Percentiles rank a stretch among this genome's conserved stretches.
These are phyloP conservation scores for Cydia fagiglandana DNA, from an alignment of 1,140 invertebrate species.

Conservation along the genomic window DNA sequence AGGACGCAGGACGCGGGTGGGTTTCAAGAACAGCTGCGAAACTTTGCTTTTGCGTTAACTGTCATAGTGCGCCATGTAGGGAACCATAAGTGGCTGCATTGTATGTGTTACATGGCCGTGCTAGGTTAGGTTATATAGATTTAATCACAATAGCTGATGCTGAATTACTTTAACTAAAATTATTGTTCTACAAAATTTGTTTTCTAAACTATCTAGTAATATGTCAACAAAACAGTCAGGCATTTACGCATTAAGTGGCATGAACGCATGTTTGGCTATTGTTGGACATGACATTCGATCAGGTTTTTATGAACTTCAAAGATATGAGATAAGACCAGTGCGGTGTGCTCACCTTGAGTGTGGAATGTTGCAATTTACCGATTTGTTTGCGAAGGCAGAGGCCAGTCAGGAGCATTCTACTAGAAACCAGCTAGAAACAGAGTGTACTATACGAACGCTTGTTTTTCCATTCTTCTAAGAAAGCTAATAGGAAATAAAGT, in stretches of 20 bases:
- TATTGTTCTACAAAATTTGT: no score
- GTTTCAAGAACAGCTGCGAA: neutral
- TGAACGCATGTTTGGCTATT: slow-evolving; percentile 39
- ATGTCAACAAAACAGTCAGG: neutral
- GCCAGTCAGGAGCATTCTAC: neutral
- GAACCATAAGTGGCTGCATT: neutral
- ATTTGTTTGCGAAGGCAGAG: slow-evolving; percentile 33
- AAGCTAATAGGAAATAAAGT: no score
- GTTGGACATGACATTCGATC: slow-evolving; percentile 55
- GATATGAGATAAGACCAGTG: slow-evolving; percentile 52
- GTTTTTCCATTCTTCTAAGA: no score
- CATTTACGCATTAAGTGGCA: neutral
- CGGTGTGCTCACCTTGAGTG: slow-evolving; percentile 58
- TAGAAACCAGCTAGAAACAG: no score
- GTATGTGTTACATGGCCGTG: slow-evolving; percentile 4
- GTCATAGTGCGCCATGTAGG: neutral
- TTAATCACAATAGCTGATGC: neutral
- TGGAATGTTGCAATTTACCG: slow-evolving; percentile 60
- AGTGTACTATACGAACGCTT: no score
- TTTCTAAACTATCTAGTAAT: no score
- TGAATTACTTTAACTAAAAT: neutral
- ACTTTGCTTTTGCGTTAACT: neutral
- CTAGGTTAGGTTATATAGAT: neutral
- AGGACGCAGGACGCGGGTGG: slow-evolving; percentile 4
- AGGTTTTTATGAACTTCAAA: slow-evolving; percentile 46